Evolutionary conservation across 1,140 invertebrate species (phyloP), one percentile per base, ranked within the genome.

Genomic region (Tribolium madens): DNA sequence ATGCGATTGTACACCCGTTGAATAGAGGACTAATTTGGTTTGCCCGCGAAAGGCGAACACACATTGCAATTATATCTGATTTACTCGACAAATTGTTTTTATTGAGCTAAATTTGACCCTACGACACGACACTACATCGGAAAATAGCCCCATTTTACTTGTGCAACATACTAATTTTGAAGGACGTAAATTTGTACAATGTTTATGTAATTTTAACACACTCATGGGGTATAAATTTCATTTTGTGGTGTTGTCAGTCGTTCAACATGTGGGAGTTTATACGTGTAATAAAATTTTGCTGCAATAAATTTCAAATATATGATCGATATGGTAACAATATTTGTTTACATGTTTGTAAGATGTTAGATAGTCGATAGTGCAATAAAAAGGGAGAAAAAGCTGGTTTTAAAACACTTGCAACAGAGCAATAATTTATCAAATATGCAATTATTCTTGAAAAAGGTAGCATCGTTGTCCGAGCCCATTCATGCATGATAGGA

Each of bases 1-100:
- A 26, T 26, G 21, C 21, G 21, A 26, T 26, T 26, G 53, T 60
- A 60, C 53, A 52, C 50, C 50, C 14, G 17, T n/a, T 33, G 57
- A 64, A 64, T 64, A 64, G 57, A 14, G 57, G 21, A 13, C 57
- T 64, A 64, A 64, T 64, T 64, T 64, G 57, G 33, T 64, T 33
- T 64, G 57, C 9, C 57, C 57, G 13, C 57, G 21, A 26, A 64
- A 64, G 57, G 57, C 21, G 57, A 64, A 64, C 36, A 64, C 21
- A 4, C 31, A 26, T 7, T 64, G 57, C 57, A 64, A 64, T 64
- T 64, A 64, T 9, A 12, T 12, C 17, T 64, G 57, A 64, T 64
- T 64, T 64, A 33, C 21, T 12, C 18, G 57, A 42, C 57, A 64
- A 64, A 33, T 10, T 21, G 21, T 33, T 33, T 64, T 33, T 64